Percentiles rank a stretch among this genome's conserved stretches.
These are phyloP conservation scores for Campaea margaritaria DNA, from an alignment of 2,888 invertebrate genomes.

Conservation along the genomic window DNA sequence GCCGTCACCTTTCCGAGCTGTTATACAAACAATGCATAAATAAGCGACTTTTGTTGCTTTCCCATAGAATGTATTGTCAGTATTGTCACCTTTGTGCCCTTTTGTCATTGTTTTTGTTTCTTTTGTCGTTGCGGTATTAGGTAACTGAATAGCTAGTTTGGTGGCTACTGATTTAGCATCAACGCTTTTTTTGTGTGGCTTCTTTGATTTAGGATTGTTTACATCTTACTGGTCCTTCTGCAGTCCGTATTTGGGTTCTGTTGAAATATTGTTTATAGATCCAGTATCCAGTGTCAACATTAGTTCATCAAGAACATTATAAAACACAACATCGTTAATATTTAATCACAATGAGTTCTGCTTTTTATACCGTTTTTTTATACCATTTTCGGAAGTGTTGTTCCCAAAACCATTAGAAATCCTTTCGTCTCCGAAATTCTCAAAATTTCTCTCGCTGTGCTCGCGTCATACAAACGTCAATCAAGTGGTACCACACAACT, in stretches of 20 bases:
- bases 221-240: neutral
- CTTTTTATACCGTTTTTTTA: neutral
- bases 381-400: constrained; percentile 18
- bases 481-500: constrained; percentile 73
- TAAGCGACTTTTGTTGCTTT: constrained; percentile 74
- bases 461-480: constrained; percentile 79
- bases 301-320: too few species aligned
- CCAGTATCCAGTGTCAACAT: too few species aligned
- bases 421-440: constrained; percentile 63
- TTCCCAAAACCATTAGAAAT: constrained; percentile 53
- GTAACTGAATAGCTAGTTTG: constrained; percentile 65
- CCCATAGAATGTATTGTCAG: constrained; percentile 73
- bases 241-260: too few species aligned
- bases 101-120: constrained; percentile 63
- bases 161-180: constrained; percentile 39
- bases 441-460: constrained; percentile 71
- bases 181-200: neutral
- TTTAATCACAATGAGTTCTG: too few species aligned
- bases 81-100: constrained; percentile 77
- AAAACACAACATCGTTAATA: too few species aligned
- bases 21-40: constrained; percentile 83
- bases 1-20: constrained; percentile 73
- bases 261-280: too few species aligned
- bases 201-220: neutral
- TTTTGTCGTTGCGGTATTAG: constrained; percentile 57